A percentile compares a stretch with the other conserved stretches of the same genome.
phyloP scores from a whole-genome alignment of 1,140 invertebrate genomes.

The Eumaeus atala region DNA sequence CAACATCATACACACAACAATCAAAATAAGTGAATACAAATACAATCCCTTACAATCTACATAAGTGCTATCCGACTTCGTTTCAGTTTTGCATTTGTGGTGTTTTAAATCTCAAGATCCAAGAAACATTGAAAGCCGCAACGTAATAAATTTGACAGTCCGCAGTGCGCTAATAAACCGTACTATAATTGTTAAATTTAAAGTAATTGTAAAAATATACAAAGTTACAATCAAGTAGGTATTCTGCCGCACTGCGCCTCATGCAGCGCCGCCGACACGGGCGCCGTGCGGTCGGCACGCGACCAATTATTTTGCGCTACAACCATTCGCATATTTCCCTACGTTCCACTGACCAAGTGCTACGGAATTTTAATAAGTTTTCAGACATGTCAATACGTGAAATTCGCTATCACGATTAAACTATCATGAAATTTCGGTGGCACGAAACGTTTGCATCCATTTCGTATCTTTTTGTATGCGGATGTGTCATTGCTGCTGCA shows the following conservation, averaged over 20 bases:
- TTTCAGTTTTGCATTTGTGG: neutral
- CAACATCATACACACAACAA: no score
- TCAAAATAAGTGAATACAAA: no score
- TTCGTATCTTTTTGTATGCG: no score
- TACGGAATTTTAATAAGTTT: slow-evolving; percentile 31
- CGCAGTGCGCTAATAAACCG: slow-evolving; percentile 9
- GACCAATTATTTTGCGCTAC: slow-evolving; percentile 45
- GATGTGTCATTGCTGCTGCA: no score
- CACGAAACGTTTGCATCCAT: slow-evolving; percentile 7
- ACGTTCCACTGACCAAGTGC: slow-evolving; percentile 27
- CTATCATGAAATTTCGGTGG: slow-evolving; percentile 6
- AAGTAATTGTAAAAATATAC: slow-evolving; percentile 9
- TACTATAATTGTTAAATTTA: slow-evolving; percentile 10
- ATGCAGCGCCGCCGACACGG: slow-evolving; percentile 44
- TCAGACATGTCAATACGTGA: slow-evolving; percentile 22
- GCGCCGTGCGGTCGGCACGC: slow-evolving; percentile 48
- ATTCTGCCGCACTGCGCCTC: slow-evolving; percentile 48
- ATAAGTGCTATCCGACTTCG: neutral
- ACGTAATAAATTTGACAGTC: slow-evolving; percentile 2
- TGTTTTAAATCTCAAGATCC: neutral
- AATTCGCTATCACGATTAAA: slow-evolving; percentile 12
- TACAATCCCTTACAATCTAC: no score
- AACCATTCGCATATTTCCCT: slow-evolving; percentile 38
- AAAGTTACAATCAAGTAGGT: slow-evolving; percentile 20
- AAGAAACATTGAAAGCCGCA: neutral